Conservation (phyloP, 2,797 vertebrate genomes). For the Chaunax sp. region DNA sequence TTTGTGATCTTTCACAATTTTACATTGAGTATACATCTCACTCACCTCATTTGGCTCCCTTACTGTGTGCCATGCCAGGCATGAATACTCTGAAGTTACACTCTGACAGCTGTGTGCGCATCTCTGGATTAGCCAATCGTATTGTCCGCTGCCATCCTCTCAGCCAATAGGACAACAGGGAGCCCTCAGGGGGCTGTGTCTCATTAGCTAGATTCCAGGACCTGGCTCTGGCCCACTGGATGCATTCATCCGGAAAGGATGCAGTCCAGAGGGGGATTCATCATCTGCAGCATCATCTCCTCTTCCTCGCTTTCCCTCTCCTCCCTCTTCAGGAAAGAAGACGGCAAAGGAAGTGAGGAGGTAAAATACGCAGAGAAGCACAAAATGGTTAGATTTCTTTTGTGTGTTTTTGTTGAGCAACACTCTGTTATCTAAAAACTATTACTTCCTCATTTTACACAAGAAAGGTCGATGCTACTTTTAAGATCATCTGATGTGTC, state of each 20-base stretch:
- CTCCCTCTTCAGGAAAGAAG: conserved; percentile 19
- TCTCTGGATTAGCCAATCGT: conserved; percentile 51
- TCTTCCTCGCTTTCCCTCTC: conserved; percentile 4
- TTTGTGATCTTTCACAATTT: not conserved
- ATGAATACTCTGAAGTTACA: conserved; percentile 46
- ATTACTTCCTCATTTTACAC: not conserved
- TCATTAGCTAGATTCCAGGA: conserved; percentile 85
- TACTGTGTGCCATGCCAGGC: conserved; percentile 37
- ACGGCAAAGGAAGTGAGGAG: not conserved
- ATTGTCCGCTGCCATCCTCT: conserved; percentile 11
- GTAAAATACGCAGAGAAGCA: not conserved
- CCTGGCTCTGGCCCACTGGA: conserved; percentile 80
- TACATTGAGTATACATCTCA: conserved; percentile 35
- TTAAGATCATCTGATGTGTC: not conserved
- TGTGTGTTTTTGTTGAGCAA: not conserved
- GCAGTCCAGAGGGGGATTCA: conserved; percentile 76
- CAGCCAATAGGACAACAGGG: conserved; percentile 60
- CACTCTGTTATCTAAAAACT: not conserved
- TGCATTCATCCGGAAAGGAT: conserved; percentile 76
- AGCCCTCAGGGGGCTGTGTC: conserved; percentile 65
- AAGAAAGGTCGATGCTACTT: accelerated
- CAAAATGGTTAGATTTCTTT: not conserved
- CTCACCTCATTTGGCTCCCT: conserved; percentile 56
- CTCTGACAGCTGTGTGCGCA: conserved; percentile 57
- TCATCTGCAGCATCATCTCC: conserved; percentile 65